Evolutionary conservation across 2,797 vertebrate genomes (phyloP).

Genomic region (Myotis vivesi): DNA sequence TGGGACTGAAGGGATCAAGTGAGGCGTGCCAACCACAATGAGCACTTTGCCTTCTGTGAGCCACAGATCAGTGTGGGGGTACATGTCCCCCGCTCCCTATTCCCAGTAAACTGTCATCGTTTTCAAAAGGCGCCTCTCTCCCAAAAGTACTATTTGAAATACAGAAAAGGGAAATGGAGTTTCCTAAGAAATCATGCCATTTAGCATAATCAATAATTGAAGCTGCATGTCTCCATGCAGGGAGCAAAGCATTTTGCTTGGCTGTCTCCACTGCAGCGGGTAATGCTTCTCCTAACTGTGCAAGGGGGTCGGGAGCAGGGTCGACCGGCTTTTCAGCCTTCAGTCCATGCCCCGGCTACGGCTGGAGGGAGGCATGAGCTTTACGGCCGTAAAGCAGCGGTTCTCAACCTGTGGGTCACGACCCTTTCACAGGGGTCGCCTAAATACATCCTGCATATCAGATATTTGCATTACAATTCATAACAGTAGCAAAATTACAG

Average conservation of each 20-base stretch:
- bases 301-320: slow-evolving; percentile 85
- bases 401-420: too few relatives aligned
- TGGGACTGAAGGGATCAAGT: slow-evolving; percentile 74
- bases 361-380: slow-evolving; percentile 89
- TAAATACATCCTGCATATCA: too few relatives aligned
- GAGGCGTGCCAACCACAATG: slow-evolving; percentile 76
- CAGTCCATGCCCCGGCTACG: slow-evolving; percentile 91
- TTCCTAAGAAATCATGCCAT: slow-evolving; percentile 1
- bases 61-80: not conserved
- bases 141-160: slow-evolving; percentile 5
- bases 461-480: too few relatives aligned
- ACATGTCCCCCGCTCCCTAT: not conserved
- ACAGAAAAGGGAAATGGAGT: slow-evolving; percentile 41
- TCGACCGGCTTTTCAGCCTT: slow-evolving; percentile 90
- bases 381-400: slow-evolving; percentile 78
- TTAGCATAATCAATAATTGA: slow-evolving; percentile 67
- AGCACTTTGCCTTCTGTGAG: slow-evolving; percentile 69
- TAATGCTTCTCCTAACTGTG: slow-evolving; percentile 83
- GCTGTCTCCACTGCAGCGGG: slow-evolving; percentile 82
- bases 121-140: not conserved
- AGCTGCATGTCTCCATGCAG: slow-evolving; percentile 50
- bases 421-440: too few relatives aligned
- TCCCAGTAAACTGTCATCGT: not conserved
- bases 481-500: too few relatives aligned
- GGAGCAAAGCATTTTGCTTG: slow-evolving; percentile 82